Percentiles rank a stretch among this genome's conserved stretches.
These are phyloP conservation scores for Zaprionus inermis DNA, from an alignment of 1,140 invertebrate species.

Conservation along the genomic window DNA sequence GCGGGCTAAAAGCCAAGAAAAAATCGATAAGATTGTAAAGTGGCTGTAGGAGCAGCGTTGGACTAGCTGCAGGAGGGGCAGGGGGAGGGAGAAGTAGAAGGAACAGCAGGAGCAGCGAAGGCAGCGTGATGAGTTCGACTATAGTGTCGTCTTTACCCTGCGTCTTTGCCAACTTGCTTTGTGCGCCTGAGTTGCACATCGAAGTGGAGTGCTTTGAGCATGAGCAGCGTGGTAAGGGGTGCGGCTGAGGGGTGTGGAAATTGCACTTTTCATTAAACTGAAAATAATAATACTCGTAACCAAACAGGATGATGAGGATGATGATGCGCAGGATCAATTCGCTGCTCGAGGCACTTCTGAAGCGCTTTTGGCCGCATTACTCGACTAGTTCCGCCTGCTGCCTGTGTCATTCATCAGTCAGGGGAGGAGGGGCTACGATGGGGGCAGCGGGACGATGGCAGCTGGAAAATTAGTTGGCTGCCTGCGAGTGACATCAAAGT, in stretches of 20 bases:
- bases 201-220: constrained; percentile 44
- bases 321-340: constrained; percentile 18
- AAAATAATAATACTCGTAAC: constrained; percentile 54
- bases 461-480: constrained; percentile 66
- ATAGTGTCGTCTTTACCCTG: constrained; percentile 46
- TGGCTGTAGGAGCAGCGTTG: constrained; percentile 49
- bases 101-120: constrained; percentile 19
- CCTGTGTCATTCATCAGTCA: constrained; percentile 62
- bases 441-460: constrained; percentile 23
- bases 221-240: too few species aligned
- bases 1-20: constrained; percentile 65
- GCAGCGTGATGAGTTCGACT: constrained; percentile 35
- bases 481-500: constrained; percentile 79
- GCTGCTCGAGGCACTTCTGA: constrained; percentile 39
- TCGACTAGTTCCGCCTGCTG: constrained; percentile 28
- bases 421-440: neutral
- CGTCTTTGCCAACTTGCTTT: constrained; percentile 40
- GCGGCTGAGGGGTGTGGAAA: constrained; percentile 37
- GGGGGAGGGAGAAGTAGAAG: neutral
- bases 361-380: constrained; percentile 46
- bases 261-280: constrained; percentile 80
- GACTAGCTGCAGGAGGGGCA: neutral
- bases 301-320: constrained; percentile 35
- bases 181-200: constrained; percentile 63
- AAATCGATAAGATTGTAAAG: constrained; percentile 77